Percentiles rank a stretch among this genome's conserved stretches.
Conservation (phyloP, 2,888 invertebrate species). For the Pristionchus mayeri region DNA sequence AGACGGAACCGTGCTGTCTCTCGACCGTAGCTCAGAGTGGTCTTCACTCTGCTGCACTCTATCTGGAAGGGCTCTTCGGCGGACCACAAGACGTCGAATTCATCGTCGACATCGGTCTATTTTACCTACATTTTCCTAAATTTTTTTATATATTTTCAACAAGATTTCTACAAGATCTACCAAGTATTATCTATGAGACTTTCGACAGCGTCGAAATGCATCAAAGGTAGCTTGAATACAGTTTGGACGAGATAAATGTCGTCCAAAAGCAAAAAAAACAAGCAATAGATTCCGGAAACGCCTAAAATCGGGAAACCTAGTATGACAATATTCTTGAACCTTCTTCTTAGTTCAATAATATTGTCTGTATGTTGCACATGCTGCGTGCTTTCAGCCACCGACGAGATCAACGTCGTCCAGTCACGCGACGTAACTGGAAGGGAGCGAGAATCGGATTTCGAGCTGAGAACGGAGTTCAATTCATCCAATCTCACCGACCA, state of each 20-base stretch:
- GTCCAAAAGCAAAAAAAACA: too few species aligned
- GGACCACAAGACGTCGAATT: slow-evolving; percentile 86
- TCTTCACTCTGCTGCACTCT: slow-evolving; percentile 78
- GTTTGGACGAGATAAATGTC: too few species aligned
- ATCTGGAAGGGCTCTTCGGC: slow-evolving; percentile 84
- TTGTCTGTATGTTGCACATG: too few species aligned
- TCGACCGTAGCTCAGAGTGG: neutral
- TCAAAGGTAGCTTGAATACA: too few species aligned
- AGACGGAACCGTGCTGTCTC: slow-evolving; percentile 29
- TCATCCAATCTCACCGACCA: slow-evolving; percentile 82
- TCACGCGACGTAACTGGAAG: slow-evolving; percentile 86
- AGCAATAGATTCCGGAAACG: too few species aligned
- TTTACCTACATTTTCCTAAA: too few species aligned
- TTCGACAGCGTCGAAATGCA: too few species aligned
- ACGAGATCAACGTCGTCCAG: slow-evolving; percentile 79
- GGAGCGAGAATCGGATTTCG: slow-evolving; percentile 85
- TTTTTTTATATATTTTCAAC: too few species aligned
- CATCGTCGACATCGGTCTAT: slow-evolving; percentile 80
- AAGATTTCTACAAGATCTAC: neutral
- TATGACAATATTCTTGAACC: too few species aligned
- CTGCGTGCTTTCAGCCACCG: too few species aligned
- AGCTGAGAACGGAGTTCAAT: slow-evolving; percentile 87
- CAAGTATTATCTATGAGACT: neutral
- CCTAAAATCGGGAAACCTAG: too few species aligned
- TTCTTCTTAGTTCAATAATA: too few species aligned